phyloP scores from a whole-genome alignment of 2,888 invertebrate species.

The Dasypolia templi region DNA sequence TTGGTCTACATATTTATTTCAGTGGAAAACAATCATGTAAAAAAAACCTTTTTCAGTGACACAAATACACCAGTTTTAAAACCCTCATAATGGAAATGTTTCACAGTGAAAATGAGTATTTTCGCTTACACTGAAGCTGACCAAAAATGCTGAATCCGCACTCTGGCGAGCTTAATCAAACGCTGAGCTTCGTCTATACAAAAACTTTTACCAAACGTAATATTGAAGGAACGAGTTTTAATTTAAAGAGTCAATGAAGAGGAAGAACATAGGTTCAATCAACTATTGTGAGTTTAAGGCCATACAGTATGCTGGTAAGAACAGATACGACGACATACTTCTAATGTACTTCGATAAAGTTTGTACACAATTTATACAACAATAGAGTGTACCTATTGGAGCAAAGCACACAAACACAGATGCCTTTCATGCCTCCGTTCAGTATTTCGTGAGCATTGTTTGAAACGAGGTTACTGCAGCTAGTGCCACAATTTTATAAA shows the following conservation, averaged over 20 bases:
- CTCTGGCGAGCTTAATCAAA: conserved; percentile 51
- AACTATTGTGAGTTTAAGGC: conserved; percentile 64
- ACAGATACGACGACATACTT: neutral
- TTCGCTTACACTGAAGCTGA: conserved; percentile 43
- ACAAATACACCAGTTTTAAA: conserved; percentile 19
- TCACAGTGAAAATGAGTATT: conserved; percentile 40
- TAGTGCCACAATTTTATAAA: conserved; percentile 48
- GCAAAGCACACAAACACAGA: conserved; percentile 43
- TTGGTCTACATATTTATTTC: conserved; percentile 25
- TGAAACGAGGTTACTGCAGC: conserved; percentile 49
- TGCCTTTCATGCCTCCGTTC: conserved; percentile 43
- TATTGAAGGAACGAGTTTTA: conserved; percentile 58
- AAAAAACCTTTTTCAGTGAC: conserved; percentile 18
- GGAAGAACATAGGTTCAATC: conserved; percentile 68
- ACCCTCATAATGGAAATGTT: conserved; percentile 34
- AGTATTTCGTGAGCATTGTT: conserved; percentile 57
- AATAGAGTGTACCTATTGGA: conserved; percentile 43
- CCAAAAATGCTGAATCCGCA: conserved; percentile 43
- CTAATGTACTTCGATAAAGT: conserved; percentile 34
- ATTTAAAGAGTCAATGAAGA: conserved; percentile 69
- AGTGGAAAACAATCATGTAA: conserved; percentile 15
- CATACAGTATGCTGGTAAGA: conserved; percentile 48
- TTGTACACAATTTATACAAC: conserved; percentile 35
- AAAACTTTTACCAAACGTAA: conserved; percentile 54
- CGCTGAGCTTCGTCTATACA: conserved; percentile 42